Conservation (phyloP, 1,140 invertebrate species). For the Nasonia longicornis region DNA sequence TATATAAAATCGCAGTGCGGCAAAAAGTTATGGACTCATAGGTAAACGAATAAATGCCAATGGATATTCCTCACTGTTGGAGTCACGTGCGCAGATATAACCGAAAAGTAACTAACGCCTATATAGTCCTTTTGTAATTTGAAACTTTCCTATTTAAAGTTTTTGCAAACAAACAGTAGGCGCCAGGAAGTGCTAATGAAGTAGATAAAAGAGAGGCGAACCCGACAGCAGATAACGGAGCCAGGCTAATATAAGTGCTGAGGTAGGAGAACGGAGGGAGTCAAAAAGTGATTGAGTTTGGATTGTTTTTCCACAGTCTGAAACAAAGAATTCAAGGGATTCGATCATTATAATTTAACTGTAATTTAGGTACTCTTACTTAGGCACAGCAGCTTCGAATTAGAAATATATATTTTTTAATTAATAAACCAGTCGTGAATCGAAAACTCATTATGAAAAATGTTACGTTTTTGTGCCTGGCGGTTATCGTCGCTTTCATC, state of each 20-base stretch:
- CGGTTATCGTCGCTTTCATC: too few species aligned
- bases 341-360: background rate
- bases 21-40: too few species aligned
- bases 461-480: too few species aligned
- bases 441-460: too few species aligned
- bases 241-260: background rate
- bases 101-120: background rate
- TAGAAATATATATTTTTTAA: too few species aligned
- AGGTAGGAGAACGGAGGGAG: background rate
- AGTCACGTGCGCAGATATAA: background rate
- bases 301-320: background rate
- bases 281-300: background rate
- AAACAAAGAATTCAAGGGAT: background rate
- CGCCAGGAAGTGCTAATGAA: background rate
- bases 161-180: conserved; percentile 35
- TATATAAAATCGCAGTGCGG: too few species aligned
- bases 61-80: too few species aligned
- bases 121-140: conserved; percentile 29
- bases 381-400: too few species aligned
- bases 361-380: too few species aligned
- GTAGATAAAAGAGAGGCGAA: background rate
- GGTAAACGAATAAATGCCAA: too few species aligned
- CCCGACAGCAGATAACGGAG: background rate
- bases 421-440: too few species aligned
- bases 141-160: conserved; percentile 49